Percentiles rank a stretch among this genome's conserved stretches.
Evolutionary conservation across 2,888 invertebrate genomes (phyloP).

Genomic region (Euclidia mi): DNA sequence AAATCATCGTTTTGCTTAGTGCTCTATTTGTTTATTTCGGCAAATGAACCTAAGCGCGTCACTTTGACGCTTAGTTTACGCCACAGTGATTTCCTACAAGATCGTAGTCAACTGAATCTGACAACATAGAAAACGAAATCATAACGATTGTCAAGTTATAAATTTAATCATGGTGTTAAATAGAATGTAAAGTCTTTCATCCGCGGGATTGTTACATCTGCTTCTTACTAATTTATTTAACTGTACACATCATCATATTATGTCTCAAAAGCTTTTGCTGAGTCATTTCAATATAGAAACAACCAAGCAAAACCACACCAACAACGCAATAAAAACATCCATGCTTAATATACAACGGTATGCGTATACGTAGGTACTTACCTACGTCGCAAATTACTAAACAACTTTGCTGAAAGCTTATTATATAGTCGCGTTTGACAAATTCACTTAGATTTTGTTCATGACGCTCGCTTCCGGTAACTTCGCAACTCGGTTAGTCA

Average conservation of each 20-base stretch:
- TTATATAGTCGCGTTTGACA: slow-evolving; percentile 83
- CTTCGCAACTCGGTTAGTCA: slow-evolving; percentile 77
- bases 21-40: background rate
- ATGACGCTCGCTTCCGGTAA: slow-evolving; percentile 75
- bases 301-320: slow-evolving; percentile 2
- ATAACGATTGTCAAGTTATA: no score
- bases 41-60: background rate
- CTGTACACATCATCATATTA: no score
- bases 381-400: slow-evolving; percentile 65
- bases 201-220: no score
- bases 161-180: no score
- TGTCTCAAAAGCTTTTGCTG: no score
- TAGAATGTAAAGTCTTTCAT: no score
- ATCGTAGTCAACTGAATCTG: no score
- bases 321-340: slow-evolving; percentile 5
- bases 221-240: no score
- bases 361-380: slow-evolving; percentile 28
- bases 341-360: slow-evolving; percentile 2
- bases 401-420: slow-evolving; percentile 79
- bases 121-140: no score
- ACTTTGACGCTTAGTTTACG: no score
- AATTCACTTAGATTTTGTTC: slow-evolving; percentile 87
- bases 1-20: background rate
- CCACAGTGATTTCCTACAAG: no score
- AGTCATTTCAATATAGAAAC: background rate